These are phyloP conservation scores for Chunga burmeisteri DNA, from an alignment of 2,113 vertebrate species.

Conservation along the genomic window DNA sequence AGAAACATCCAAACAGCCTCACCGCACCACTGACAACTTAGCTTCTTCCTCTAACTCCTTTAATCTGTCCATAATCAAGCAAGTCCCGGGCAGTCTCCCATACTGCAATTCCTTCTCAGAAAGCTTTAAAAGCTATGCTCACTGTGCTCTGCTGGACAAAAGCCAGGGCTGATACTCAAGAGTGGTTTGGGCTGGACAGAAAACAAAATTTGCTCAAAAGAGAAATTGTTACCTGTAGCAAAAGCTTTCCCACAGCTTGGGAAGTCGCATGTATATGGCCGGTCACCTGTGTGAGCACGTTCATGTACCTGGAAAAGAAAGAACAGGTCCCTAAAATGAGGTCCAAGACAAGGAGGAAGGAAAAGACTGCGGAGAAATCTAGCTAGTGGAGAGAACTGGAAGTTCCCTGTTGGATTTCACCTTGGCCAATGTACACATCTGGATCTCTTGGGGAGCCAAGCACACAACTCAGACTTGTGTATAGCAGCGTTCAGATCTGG, in stretches of 20 bases:
- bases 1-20: background rate
- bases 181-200: background rate
- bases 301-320: slow-evolving; percentile 77
- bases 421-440: background rate
- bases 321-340: background rate
- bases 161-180: background rate
- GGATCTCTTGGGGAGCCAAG: background rate
- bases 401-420: background rate
- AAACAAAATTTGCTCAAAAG: background rate
- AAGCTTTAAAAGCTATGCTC: background rate
- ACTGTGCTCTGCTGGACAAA: background rate
- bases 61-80: background rate
- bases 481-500: background rate
- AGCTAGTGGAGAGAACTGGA: background rate
- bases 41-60: background rate
- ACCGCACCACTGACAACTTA: background rate
- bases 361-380: background rate
- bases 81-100: background rate
- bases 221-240: slow-evolving; percentile 72
- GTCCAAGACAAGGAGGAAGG: background rate
- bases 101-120: background rate
- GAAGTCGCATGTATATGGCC: slow-evolving; percentile 78
- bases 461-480: background rate
- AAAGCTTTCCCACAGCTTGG: slow-evolving; percentile 82
- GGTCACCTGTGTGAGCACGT: slow-evolving; percentile 80